Conservation (phyloP, 30 jellyfish, hydroid and myxozoan species). For the Aurelia sp. region DNA sequence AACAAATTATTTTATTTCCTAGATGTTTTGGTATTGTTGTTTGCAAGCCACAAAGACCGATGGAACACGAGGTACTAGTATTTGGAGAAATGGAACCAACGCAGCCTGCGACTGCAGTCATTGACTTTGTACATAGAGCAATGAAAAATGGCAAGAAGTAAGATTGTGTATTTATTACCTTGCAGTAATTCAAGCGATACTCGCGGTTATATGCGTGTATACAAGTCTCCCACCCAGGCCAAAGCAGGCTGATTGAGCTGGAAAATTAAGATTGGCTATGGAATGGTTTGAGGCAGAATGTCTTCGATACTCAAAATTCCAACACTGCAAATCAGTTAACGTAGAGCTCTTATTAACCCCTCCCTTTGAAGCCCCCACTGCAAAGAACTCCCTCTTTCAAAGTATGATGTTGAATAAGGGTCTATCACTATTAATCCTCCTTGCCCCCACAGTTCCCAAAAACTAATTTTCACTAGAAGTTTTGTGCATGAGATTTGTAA, state of each 20-base stretch:
- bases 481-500: too few species aligned
- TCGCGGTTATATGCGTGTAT: neutral
- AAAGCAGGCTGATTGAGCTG: neutral
- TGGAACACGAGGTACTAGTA: conserved; percentile 84
- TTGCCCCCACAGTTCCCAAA: too few species aligned
- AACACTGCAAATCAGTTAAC: too few species aligned
- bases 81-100: conserved; percentile 86
- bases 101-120: conserved; percentile 95
- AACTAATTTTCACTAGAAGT: too few species aligned
- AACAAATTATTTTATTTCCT: neutral
- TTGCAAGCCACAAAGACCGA: conserved; percentile 73
- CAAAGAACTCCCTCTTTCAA: too few species aligned
- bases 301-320: too few species aligned
- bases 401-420: too few species aligned
- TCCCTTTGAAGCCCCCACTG: too few species aligned
- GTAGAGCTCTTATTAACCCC: too few species aligned
- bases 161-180: neutral
- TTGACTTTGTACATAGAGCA: conserved; percentile 92
- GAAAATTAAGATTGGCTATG: too few species aligned
- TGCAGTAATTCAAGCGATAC: neutral
- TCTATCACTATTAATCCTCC: too few species aligned
- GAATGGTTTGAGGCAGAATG: too few species aligned
- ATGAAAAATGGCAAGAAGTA: conserved; percentile 69
- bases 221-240: neutral
- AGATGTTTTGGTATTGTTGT: conserved; percentile 91